A percentile compares a stretch with the other conserved stretches of the same genome.
Evolutionary conservation across 1,140 invertebrate species (phyloP).

Genomic region (Eriocheir sinensis): DNA sequence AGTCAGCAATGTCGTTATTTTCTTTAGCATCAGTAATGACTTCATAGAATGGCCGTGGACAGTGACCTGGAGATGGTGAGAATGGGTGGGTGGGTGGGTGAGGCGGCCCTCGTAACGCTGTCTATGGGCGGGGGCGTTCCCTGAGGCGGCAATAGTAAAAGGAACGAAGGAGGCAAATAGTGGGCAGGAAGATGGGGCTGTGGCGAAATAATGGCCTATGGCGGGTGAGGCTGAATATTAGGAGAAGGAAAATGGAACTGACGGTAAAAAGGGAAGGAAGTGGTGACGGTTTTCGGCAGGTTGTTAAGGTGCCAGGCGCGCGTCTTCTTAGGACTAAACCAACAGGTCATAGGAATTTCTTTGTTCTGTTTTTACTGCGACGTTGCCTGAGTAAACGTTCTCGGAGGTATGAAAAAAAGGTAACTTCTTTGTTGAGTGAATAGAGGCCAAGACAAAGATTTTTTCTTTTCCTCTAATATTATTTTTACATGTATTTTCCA

Average conservation of each 20-base stretch:
- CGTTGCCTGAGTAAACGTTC: too few relatives aligned
- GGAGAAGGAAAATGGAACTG: background rate
- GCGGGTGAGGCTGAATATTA: conserved; percentile 25
- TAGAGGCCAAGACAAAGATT: too few relatives aligned
- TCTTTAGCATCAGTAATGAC: background rate
- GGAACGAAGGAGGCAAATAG: background rate
- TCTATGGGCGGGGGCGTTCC: conserved; percentile 4
- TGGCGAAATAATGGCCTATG: conserved; percentile 12
- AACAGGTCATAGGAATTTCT: too few relatives aligned
- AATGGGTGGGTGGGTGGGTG: conserved; percentile 37
- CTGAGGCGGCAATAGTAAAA: background rate
- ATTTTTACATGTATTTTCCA: too few relatives aligned
- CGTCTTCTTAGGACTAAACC: background rate
- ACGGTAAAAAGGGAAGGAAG: background rate
- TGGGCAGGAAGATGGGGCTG: background rate
- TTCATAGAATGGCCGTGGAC: background rate
- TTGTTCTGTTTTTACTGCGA: background rate
- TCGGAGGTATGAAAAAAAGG: too few relatives aligned
- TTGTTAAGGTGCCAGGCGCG: background rate
- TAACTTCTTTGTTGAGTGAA: too few relatives aligned
- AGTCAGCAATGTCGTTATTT: background rate
- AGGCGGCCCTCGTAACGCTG: background rate
- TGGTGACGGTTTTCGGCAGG: background rate
- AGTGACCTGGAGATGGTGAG: background rate
- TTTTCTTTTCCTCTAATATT: too few relatives aligned